These are phyloP conservation scores for Mormyrops boulengeri DNA, from an alignment of 2,797 vertebrate species.

Conservation along the genomic window DNA sequence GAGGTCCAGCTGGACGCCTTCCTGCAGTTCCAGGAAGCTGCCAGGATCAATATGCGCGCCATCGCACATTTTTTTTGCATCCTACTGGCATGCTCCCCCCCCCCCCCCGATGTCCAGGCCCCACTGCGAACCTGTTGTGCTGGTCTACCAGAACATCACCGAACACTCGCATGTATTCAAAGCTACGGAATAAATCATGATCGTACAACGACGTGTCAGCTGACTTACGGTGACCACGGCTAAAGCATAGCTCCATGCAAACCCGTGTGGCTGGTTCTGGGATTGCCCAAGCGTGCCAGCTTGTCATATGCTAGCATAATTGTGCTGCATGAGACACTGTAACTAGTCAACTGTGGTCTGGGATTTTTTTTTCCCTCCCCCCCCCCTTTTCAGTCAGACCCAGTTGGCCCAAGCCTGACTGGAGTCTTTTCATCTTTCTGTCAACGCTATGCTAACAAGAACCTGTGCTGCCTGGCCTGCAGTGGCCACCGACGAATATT, in stretches of 20 bases:
- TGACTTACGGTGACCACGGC: slow-evolving; percentile 84
- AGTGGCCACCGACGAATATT: slow-evolving; percentile 64
- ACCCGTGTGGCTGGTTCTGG: slow-evolving; percentile 65
- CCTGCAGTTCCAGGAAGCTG: slow-evolving; percentile 12
- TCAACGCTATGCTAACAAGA: slow-evolving; percentile 93
- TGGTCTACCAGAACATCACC: slow-evolving; percentile 69
- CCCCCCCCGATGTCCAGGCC: slow-evolving; percentile 48
- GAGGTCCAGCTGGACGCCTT: slow-evolving; percentile 22
- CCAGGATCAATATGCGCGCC: slow-evolving; percentile 15
- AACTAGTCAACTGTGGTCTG: slow-evolving; percentile 90
- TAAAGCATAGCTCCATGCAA: slow-evolving; percentile 73
- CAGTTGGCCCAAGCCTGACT: slow-evolving; percentile 76
- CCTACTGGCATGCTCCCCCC: slow-evolving; percentile 65
- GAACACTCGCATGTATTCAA: slow-evolving; percentile 61
- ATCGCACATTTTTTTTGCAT: slow-evolving; percentile 61
- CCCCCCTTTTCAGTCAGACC: slow-evolving; percentile 46
- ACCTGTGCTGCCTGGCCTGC: slow-evolving; percentile 63
- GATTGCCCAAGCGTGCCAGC: slow-evolving; percentile 80
- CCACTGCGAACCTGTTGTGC: slow-evolving; percentile 66
- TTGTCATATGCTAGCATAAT: slow-evolving; percentile 92
- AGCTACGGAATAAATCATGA: slow-evolving; percentile 93
- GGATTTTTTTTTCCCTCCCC: slow-evolving; percentile 38
- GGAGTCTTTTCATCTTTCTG: slow-evolving; percentile 85
- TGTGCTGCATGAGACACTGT: slow-evolving; percentile 76
- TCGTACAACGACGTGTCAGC: slow-evolving; percentile 82